These are phyloP conservation scores for Zeuzera pyrina DNA, from an alignment of 2,888 invertebrate genomes.

Conservation along the genomic window DNA sequence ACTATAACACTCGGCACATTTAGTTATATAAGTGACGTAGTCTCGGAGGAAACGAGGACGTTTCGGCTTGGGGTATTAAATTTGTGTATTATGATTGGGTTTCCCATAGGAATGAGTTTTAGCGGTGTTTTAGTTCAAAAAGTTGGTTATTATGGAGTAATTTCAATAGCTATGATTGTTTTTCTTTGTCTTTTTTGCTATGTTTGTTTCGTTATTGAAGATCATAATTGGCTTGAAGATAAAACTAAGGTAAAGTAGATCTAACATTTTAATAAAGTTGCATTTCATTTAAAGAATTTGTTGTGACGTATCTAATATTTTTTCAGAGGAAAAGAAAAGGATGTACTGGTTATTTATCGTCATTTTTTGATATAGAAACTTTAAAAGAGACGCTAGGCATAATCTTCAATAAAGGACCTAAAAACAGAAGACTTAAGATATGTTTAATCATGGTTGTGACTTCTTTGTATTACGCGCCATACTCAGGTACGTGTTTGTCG, in stretches of 20 bases:
- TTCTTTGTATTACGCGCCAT: constrained; percentile 52
- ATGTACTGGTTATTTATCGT: constrained; percentile 34
- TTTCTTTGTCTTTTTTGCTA: constrained; percentile 60
- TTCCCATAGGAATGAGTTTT: constrained; percentile 58
- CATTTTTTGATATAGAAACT: constrained; percentile 66
- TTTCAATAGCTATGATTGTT: constrained; percentile 45
- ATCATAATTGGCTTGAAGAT: constrained; percentile 54
- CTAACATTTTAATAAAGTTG: background rate
- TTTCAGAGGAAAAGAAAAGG: constrained; percentile 43
- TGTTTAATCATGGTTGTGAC: constrained; percentile 48
- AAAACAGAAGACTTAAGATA: constrained; percentile 49
- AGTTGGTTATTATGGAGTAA: constrained; percentile 71
- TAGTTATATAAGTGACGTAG: constrained; percentile 75
- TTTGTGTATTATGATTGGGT: constrained; percentile 63
- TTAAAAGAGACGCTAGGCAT: constrained; percentile 63
- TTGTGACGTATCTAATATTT: constrained; percentile 22
- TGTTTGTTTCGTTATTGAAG: constrained; percentile 50
- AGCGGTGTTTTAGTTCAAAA: constrained; percentile 50
- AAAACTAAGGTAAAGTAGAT: constrained; percentile 46
- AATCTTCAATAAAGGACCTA: constrained; percentile 61
- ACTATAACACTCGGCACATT: constrained; percentile 72
- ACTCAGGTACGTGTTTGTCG: too few species aligned
- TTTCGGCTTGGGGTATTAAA: constrained; percentile 71
- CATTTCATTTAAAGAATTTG: background rate
- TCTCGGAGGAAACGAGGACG: constrained; percentile 70